Conservation (phyloP, 2,888 invertebrate genomes). For the Temnothorax ravouxi region DNA sequence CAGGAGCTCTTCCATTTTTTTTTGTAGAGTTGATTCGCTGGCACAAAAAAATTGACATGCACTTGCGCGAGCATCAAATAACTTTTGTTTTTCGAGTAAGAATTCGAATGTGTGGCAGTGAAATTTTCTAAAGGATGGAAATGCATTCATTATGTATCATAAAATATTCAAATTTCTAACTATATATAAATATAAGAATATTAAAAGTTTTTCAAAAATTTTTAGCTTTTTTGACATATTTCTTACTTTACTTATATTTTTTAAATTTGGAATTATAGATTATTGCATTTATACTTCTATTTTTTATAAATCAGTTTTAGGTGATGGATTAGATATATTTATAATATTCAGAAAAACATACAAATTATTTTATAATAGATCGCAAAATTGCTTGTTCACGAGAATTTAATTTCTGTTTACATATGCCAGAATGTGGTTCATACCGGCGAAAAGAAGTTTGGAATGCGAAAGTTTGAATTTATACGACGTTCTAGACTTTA, state of each 20-base stretch:
- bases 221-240: not conserved
- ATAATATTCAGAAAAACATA: not conserved
- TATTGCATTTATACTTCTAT: not conserved
- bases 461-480: conserved; percentile 70
- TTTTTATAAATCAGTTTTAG: not conserved
- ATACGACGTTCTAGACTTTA: conserved; percentile 64
- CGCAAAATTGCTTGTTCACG: conserved; percentile 16
- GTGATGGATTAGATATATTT: conserved; percentile 7
- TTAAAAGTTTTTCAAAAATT: not conserved
- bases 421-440: conserved; percentile 36
- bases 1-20: conserved; percentile 58
- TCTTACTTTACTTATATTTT: not conserved
- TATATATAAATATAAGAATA: not conserved
- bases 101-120: not conserved
- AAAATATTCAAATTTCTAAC: not conserved
- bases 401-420: conserved; percentile 50
- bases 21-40: conserved; percentile 23
- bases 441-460: conserved; percentile 39
- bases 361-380: conserved; percentile 13
- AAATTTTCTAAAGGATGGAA: not conserved
- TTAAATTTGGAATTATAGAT: not conserved
- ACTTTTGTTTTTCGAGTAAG: conserved; percentile 8
- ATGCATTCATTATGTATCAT: conserved; percentile 1
- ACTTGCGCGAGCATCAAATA: not conserved
- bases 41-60: conserved; percentile 36